phyloP scores from a whole-genome alignment of 2,888 invertebrate genomes.

The Nasonia oneida region DNA sequence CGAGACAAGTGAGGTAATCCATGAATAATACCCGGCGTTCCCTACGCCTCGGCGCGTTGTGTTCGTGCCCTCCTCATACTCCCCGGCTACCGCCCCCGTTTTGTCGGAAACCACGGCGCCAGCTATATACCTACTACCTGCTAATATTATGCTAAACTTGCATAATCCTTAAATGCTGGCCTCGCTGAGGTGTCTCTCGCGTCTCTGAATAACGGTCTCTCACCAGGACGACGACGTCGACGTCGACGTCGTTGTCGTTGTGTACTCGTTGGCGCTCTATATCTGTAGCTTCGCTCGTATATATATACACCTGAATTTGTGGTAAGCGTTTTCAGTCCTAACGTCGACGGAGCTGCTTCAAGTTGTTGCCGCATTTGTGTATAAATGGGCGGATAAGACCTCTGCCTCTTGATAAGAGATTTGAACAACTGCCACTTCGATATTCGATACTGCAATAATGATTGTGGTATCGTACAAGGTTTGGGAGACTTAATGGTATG shows the following conservation, averaged over 20 bases:
- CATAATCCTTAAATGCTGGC: slow-evolving; percentile 76
- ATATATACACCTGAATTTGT: slow-evolving; percentile 18
- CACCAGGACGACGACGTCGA: slow-evolving; percentile 14
- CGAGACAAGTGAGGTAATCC: slow-evolving; percentile 78
- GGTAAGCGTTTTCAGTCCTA: slow-evolving; percentile 46
- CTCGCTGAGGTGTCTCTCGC: slow-evolving; percentile 52
- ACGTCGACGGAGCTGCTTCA: neutral
- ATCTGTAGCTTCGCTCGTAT: neutral
- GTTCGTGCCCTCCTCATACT: slow-evolving; percentile 61
- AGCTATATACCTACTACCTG: slow-evolving; percentile 63
- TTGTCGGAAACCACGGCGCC: neutral
- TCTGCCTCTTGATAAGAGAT: neutral
- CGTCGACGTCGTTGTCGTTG: neutral
- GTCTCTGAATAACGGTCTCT: slow-evolving; percentile 49
- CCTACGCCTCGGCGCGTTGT: slow-evolving; percentile 47
- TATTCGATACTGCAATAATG: slow-evolving; percentile 19
- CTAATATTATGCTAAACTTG: slow-evolving; percentile 77
- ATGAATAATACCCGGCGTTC: slow-evolving; percentile 75
- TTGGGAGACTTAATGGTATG: neutral
- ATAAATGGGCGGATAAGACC: neutral
- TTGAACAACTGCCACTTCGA: slow-evolving; percentile 22
- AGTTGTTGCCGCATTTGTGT: neutral
- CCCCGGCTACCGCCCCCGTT: slow-evolving; percentile 19
- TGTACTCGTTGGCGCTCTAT: neutral
- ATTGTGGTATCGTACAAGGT: neutral